A percentile compares a stretch with the other conserved stretches of the same genome.
Conservation (phyloP, 2,888 invertebrate genomes). For the Julus scanicus region DNA sequence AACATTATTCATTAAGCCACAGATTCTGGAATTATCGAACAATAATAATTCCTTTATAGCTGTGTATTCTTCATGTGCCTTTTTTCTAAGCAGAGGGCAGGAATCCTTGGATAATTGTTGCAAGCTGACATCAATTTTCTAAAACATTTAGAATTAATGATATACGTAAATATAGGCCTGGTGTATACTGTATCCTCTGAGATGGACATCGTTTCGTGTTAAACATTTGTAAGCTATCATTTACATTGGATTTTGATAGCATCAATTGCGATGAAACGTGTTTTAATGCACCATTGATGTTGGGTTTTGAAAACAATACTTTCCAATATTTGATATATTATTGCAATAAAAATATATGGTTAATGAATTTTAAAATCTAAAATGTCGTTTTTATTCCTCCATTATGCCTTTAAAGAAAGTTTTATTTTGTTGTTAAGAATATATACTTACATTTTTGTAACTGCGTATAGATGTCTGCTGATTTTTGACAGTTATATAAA, state of each 20-base stretch:
- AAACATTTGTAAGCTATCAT: too few relatives aligned
- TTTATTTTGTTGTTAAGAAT: too few relatives aligned
- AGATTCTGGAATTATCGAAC: background rate
- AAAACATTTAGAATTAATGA: background rate
- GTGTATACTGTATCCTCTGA: background rate
- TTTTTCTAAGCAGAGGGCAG: background rate
- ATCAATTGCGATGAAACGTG: too few relatives aligned
- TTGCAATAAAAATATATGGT: conserved; percentile 22
- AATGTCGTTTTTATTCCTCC: background rate
- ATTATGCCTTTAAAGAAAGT: background rate
- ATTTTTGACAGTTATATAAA: too few relatives aligned
- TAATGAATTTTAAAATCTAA: background rate
- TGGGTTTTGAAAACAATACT: background rate
- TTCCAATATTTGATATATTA: background rate
- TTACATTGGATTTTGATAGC: too few relatives aligned
- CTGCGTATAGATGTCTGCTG: too few relatives aligned
- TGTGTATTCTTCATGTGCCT: too few relatives aligned
- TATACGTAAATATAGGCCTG: background rate
- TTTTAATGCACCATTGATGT: background rate
- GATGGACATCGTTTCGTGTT: background rate
- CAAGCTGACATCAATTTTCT: background rate
- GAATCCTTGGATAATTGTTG: background rate
- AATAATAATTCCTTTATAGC: background rate
- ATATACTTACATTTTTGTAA: too few relatives aligned
- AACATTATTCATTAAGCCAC: background rate